Base-by-base conservation (phyloP, 2,888 invertebrate species). In the Zootermopsis nevadensis region DNA sequence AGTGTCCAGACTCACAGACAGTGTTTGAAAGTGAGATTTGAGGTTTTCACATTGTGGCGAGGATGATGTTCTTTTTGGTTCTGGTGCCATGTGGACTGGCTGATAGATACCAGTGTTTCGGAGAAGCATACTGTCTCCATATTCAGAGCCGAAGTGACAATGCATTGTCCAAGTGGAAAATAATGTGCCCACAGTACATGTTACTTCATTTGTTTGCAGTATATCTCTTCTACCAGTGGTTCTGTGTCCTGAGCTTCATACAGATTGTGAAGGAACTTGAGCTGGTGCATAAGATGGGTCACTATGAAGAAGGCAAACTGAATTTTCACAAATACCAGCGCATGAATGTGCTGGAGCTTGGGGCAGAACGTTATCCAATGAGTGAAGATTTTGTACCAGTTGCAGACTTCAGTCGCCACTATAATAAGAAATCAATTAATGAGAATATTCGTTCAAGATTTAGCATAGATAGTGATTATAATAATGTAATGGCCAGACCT, bases 161-260 rank as follows among this genome's bases (percentile, higher is more conserved):
- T n/a, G n/a, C n/a, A n/a, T n/a, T 10, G 6, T 38, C 38, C 38
- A 38, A 10, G 4, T 7, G 38, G 10, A 38, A 38, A 38, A 38
- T 10, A 38, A 10, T 38, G 38, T 48, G 48, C 12, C 48, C 3
- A 48, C 12, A 48, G 48, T 48, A 48, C 48, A 48, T 48, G 19
- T 19, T 19, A 48, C 19, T 1, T 15, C 0, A 48, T 60, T 38
- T n/a, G 15, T 35, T 85, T 80, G 8, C 85, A 85, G 85, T 85
- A 53, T 85, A 82, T 72, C 77, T 85, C 42, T 84, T 80, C 81
- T 85, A 85, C 84, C 31, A 82, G 81, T 85, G 85, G 85, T 83
- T 85, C 80, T 85, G 85, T 81, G 69, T 77, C 8, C 55, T 85
- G 60, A 83, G 84, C 77, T 74, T 85, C 30, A 81, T 84, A n/a